Base-by-base conservation (phyloP, 2,888 invertebrate genomes). In the Trichogramma evanescens region DNA sequence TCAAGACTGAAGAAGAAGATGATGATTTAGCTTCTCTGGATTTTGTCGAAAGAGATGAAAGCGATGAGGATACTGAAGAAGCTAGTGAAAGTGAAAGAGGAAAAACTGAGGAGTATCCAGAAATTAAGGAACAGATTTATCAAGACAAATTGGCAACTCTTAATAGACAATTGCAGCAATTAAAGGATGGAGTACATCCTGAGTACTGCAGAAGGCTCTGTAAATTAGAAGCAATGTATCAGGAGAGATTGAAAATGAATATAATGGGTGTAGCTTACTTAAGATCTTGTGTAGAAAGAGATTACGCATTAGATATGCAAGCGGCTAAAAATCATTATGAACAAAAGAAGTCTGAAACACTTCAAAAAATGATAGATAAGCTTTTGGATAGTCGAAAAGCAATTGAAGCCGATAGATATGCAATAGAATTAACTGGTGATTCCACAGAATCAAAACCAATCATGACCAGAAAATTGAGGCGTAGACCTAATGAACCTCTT, bases 41-140 rank as follows among this genome's bases (percentile, higher is more conserved):
- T 64, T 82, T 82, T 62, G 86, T 87, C 62, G 83, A 87, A 73
- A 80, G 75, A 71, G 80, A 84, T 74, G 80, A 83, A 67, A 82
- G 80, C 61, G 83, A 85, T 77, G 82, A 83, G 82, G 95, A 95
- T 76, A 96, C 96, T 0, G 96, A 95, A 79, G 96, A 96, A 81
- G 95, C 95, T 0, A 95, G 95, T 78, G 96, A 96, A 79, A 92
- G 93, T n/a, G 95, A 95, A 69, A 86, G 89, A 79, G 88, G 90
- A 48, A 87, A 89, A 72, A 86, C 86, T 68, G 89, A 89, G 74
- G 89, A 89, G 69, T 89, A 88, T 43, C 84, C 89, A 41, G 93
- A 92, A 80, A 89, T 92, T 61, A 93, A 92, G 78, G 93, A 93
- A 79, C 92, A 92, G 78, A 87, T 92, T 80, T 93, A 91, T 74